Base-by-base conservation (phyloP, 2,888 invertebrate species). In the Sclerodermus sp. region DNA sequence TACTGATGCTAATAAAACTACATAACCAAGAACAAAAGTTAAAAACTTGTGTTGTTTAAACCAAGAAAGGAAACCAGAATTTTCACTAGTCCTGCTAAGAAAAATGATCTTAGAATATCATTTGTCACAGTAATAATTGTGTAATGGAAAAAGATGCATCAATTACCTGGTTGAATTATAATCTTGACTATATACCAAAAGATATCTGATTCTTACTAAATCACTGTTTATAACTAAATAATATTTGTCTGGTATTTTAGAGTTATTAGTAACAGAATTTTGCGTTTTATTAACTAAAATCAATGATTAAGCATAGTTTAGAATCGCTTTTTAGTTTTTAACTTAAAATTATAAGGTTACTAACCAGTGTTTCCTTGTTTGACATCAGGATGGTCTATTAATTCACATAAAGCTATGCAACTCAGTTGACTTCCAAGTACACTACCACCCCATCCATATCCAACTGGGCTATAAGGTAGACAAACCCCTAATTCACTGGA, bases 401-500 rank as follows among this genome's bases (percentile, higher is more conserved):
- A 84, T 80, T 93, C 90, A 78, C 92, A 90, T 53, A 93, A 79
- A 1, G 91, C 91, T 41, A 93, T 82, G 70, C 90, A 88, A 36
- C 90, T 87, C 44, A 91, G 79, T 57, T 87, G 84, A n/a, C 85
- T 83, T 1, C 93, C 93, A 44, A 91, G 82, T 51, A 83, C 78
- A 66, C 91, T 91, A 9, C 85, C 85, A 17, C 87, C 85, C 92
- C 93, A 90, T 10, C 88, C 84, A 67, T 84, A 84, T n/a, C 85
- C 87, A 57, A 84, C 84, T 29, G 88, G 89, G 69, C 90, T 89
- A 68, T 87, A 88, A 30, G 84, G 83, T 63, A 91, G 79, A 63
- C 87, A 88, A 15, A 89, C 83, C 45, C 84, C 84, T 60, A 92
- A 79, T 68, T 91, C 90, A 61, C 85, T 85, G 1, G 89, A 88